Base-by-base conservation (phyloP, 2,888 invertebrate genomes). In the Phorcus lineatus region DNA sequence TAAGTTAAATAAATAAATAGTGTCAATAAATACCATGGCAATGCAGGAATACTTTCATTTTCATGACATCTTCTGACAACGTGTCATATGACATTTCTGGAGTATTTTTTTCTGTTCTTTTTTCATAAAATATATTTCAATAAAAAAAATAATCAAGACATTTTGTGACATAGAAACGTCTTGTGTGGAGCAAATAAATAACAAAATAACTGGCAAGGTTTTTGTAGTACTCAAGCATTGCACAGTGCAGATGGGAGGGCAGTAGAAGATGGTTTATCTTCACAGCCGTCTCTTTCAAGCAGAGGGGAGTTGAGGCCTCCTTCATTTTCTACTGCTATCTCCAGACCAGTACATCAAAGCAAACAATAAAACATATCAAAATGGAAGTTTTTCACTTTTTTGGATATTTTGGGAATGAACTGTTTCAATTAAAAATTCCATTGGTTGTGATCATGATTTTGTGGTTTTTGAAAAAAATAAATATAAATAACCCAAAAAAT, bases 1-100 rank as follows among this genome's bases (percentile, higher is more conserved):
- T 55, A 76, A 76, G 55, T 76, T 76, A 76, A 76, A 76, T 76
- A 76, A 76, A 76, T 76, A 76, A 76, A 76, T 76, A 76, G 28
- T 19, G 55, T 76, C 54, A 76, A 76, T 76, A 76, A 76, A 76
- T 76, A 76, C 54, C 76, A 54, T 76, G 76, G 76, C 19, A 24
- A 54, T 76, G 55, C 24, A 55, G 53, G 54, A 52, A 75, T 75
- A 76, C 54, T 76, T 76, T 76, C 17, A 76, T 11, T 31, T 70
- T 70, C 36, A 70, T 70, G 70, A 70, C 70, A 70, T 70, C 40
- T 70, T 70, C 31, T 70, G 70, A 70, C 70, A 70, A 62, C 24
- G 70, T 70, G 70, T 70, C 70, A 70, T 36, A 70, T 70, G 70
- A 70, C 70, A 70, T n/a, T 70, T 70, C 19, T 40, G 70, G 70